Evolutionary conservation across 2,113 vertebrate genomes (phyloP), one percentile per base, ranked within the genome.

Genomic region (Dasyornis broadbenti): DNA sequence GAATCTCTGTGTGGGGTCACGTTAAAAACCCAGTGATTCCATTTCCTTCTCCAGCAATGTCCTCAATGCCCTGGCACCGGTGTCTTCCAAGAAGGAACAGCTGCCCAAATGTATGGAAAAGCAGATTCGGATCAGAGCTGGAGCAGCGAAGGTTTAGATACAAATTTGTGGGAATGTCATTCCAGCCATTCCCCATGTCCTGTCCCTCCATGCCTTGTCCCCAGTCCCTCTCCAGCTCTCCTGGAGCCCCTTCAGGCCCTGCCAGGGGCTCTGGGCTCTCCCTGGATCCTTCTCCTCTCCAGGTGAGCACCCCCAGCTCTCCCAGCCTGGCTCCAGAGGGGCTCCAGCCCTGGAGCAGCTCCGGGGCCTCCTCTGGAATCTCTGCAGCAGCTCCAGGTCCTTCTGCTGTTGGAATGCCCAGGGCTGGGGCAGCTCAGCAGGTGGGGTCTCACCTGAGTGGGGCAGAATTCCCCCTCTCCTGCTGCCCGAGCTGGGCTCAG

Each of bases 331-430:
- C n/a, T 71, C 52, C 52, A 81, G 64, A 81, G 77, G 49, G 24
- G 50, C 40, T 80, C 65, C 79, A 69, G 44, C 42, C 42, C 44
- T n/a, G 35, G 3, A 49, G 22, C 42, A 68, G 19, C 35, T 50
- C 79, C 6, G 0, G 4, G 23, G 4, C 0, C 2, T 40, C 30
- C 44, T 50, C 44, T 23, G 44, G 53, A 7, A 4, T 13, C n/a
- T 28, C 18, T n/a, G n/a, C 65, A 50, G 35, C 54, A 70, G 37
- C 45, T 82, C 80, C 68, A 35, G 9, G 4, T 18, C 12, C 65
- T 24, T 17, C 8, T 19, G 28, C 4, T 63, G 39, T 9, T 30
- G 19, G 13, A 14, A n/a, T n/a, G 4, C 21, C 75, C 76, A 53
- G 33, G 20, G 49, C 49, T 65, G 61, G 60, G 20, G 75, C 59